phyloP scores from a whole-genome alignment of 2,888 invertebrate species.

The Himalopsyche anomala region DNA sequence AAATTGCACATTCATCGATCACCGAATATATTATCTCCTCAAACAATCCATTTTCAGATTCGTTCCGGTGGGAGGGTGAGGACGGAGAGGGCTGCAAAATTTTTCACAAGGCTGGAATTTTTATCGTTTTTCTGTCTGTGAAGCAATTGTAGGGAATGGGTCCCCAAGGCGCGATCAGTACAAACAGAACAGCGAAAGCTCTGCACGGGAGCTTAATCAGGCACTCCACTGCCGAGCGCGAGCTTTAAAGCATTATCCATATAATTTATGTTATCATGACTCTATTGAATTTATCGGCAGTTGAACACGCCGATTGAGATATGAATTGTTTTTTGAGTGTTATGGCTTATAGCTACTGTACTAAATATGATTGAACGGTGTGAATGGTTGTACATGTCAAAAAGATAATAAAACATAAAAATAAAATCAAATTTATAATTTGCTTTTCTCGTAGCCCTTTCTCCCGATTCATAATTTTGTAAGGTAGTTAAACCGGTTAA shows the following conservation, averaged over 20 bases:
- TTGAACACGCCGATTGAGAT: conserved; percentile 10
- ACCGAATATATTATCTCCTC: conserved; percentile 3
- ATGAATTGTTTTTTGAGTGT: conserved; percentile 44
- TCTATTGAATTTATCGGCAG: conserved; percentile 41
- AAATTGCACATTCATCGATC: background rate
- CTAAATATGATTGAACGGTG: background rate
- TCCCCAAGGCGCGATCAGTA: conserved; percentile 54
- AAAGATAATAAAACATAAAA: background rate
- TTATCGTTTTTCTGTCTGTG: conserved; percentile 58
- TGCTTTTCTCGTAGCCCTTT: background rate
- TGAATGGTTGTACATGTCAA: background rate
- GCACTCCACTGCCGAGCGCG: conserved; percentile 26
- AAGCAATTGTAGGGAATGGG: conserved; percentile 59
- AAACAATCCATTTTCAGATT: conserved; percentile 24
- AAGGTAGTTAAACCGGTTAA: too few relatives aligned
- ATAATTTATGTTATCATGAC: conserved; percentile 45
- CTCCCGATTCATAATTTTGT: too few relatives aligned
- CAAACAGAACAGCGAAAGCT: conserved; percentile 16
- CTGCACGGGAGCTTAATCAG: conserved; percentile 23
- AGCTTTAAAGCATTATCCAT: conserved; percentile 16
- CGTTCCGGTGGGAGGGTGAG: background rate
- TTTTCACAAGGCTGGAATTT: conserved; percentile 36
- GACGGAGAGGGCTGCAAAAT: background rate
- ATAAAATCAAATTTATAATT: background rate
- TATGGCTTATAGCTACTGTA: background rate